Conservation (phyloP, 2,113 vertebrate species). For the Nestor notabilis region DNA sequence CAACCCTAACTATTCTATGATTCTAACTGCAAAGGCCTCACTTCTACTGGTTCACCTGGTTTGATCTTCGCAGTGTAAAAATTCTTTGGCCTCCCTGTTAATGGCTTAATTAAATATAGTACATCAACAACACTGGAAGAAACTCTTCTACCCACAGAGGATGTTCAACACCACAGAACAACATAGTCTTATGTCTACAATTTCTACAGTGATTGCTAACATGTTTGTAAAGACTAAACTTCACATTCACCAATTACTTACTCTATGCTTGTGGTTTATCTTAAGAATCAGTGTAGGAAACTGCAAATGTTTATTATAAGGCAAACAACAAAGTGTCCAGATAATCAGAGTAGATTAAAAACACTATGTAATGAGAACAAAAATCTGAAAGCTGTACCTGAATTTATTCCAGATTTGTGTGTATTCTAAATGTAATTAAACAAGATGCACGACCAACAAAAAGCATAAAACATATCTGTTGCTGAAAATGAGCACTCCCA, state of each 20-base stretch:
- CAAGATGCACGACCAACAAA: background rate
- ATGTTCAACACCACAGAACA: background rate
- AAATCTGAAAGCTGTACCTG: background rate
- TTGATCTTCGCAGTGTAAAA: slow-evolving; percentile 5
- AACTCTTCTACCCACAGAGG: background rate
- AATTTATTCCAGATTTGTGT: background rate
- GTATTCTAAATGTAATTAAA: background rate
- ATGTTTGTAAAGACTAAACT: background rate
- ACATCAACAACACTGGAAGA: background rate
- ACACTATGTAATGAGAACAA: background rate
- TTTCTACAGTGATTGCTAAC: background rate
- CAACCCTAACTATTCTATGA: no score
- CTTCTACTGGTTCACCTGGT: background rate
- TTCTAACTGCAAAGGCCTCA: background rate
- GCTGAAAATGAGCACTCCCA: background rate
- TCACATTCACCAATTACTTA: background rate
- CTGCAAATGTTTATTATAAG: background rate
- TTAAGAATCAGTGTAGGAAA: background rate
- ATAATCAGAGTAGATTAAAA: background rate
- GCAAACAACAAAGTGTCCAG: background rate
- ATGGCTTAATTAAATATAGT: slow-evolving; percentile 21
- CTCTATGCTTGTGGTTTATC: background rate
- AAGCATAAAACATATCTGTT: background rate
- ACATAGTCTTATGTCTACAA: background rate
- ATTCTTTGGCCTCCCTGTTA: background rate